Evolutionary conservation across 2,797 vertebrate species (phyloP).

Genomic region (Rhinoraja longicauda): DNA sequence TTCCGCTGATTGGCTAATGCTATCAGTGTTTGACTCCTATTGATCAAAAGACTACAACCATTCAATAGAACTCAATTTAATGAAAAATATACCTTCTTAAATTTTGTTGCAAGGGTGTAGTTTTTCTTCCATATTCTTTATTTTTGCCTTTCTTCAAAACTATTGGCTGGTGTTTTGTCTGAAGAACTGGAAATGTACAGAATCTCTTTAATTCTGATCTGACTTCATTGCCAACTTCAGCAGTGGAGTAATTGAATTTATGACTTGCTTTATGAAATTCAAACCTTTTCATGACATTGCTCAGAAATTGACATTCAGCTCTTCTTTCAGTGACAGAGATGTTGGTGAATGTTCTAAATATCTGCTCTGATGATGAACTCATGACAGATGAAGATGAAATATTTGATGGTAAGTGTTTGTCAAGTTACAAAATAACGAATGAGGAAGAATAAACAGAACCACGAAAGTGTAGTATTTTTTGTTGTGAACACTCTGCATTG

Average conservation of each 20-base stretch:
- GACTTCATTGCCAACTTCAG: background rate
- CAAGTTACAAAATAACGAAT: background rate
- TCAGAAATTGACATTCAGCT: background rate
- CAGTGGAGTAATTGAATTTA: background rate
- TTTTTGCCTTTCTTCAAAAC: background rate
- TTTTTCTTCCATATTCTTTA: background rate
- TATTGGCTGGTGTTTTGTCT: background rate
- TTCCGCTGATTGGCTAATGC: background rate
- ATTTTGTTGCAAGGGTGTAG: background rate
- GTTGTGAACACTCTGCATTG: background rate
- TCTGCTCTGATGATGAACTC: slow-evolving; percentile 94
- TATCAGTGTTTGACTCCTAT: background rate
- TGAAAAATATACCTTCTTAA: background rate
- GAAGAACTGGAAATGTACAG: background rate
- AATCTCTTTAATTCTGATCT: background rate
- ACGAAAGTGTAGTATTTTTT: background rate
- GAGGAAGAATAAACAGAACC: background rate
- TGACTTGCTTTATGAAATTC: background rate
- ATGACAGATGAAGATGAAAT: slow-evolving; percentile 88
- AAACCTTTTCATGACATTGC: background rate
- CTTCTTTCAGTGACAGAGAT: slow-evolving; percentile 83
- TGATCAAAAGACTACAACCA: background rate
- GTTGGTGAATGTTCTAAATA: slow-evolving; percentile 96
- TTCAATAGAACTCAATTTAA: background rate
- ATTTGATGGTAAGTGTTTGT: slow-evolving; percentile 77